Conservation (phyloP, 2,888 invertebrate genomes). For the Epiblema foenella region DNA sequence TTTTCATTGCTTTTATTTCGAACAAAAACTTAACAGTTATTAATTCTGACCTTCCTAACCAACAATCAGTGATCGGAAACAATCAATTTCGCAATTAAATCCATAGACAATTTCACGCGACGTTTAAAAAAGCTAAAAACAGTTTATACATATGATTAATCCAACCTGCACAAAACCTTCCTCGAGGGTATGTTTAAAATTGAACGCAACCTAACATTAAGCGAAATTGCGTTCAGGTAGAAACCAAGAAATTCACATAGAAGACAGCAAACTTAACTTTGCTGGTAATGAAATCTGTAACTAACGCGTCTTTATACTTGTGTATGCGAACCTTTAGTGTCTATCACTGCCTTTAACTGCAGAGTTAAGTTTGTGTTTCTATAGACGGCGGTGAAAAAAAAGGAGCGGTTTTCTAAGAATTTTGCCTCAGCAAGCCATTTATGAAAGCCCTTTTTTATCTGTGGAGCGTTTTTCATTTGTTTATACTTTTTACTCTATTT, state of each 20-base stretch:
- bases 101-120: constrained; percentile 40
- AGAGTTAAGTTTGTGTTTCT: constrained; percentile 10
- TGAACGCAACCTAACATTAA: constrained; percentile 48
- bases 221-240: constrained; percentile 61
- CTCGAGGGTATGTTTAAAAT: constrained; percentile 48
- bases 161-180: constrained; percentile 46
- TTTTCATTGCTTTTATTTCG: constrained; percentile 14
- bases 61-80: constrained; percentile 34
- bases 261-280: constrained; percentile 37
- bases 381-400: constrained; percentile 53
- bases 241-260: constrained; percentile 59
- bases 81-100: constrained; percentile 45
- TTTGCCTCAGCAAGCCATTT: constrained; percentile 47
- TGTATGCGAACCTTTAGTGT: not conserved
- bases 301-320: not conserved
- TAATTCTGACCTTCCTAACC: constrained; percentile 19
- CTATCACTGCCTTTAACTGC: constrained; percentile 13
- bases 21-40: constrained; percentile 28
- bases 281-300: constrained; percentile 39
- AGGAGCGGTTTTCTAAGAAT: constrained; percentile 71
- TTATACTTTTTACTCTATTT: constrained; percentile 10
- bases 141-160: constrained; percentile 39
- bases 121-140: constrained; percentile 32
- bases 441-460: constrained; percentile 56
- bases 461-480: constrained; percentile 32